phyloP scores from a whole-genome alignment of 2,888 invertebrate species.

The Opisthograptis luteolata region DNA sequence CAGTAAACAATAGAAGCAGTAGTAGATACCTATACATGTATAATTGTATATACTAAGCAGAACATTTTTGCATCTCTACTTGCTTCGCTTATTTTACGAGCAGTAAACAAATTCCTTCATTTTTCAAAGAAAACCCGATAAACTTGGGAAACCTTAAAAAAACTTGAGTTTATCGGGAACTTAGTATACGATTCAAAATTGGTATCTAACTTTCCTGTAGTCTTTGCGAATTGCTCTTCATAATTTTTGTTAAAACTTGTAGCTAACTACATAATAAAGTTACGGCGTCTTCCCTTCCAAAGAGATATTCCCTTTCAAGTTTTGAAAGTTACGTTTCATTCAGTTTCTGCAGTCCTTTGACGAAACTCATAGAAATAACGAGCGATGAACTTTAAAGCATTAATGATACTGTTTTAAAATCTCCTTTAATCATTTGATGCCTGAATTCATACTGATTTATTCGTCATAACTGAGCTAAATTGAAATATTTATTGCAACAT shows the following conservation, averaged over 20 bases:
- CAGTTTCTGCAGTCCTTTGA: slow-evolving; percentile 38
- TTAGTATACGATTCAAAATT: too few species aligned
- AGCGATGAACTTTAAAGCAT: slow-evolving; percentile 50
- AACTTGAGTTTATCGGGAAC: too few species aligned
- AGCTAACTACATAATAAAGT: slow-evolving; percentile 15
- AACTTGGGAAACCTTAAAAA: too few species aligned
- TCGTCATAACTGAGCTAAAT: background rate
- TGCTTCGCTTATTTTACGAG: too few species aligned
- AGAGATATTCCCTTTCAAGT: slow-evolving; percentile 27
- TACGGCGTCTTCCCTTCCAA: slow-evolving; percentile 18
- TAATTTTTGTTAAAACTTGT: slow-evolving; percentile 6
- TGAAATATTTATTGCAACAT: background rate
- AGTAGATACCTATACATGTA: too few species aligned
- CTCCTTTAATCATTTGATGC: background rate
- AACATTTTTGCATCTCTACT: too few species aligned
- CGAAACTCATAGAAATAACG: slow-evolving; percentile 41
- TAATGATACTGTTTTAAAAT: slow-evolving; percentile 29
- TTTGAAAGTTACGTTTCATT: slow-evolving; percentile 39
- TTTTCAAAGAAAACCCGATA: too few species aligned
- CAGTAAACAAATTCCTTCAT: too few species aligned
- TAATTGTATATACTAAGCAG: too few species aligned
- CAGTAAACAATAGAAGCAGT: too few species aligned
- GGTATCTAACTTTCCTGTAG: background rate
- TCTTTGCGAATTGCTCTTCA: background rate
- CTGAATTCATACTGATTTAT: background rate